Evolutionary conservation across 2,113 vertebrate genomes (phyloP).

Genomic region (Sitta europaea): DNA sequence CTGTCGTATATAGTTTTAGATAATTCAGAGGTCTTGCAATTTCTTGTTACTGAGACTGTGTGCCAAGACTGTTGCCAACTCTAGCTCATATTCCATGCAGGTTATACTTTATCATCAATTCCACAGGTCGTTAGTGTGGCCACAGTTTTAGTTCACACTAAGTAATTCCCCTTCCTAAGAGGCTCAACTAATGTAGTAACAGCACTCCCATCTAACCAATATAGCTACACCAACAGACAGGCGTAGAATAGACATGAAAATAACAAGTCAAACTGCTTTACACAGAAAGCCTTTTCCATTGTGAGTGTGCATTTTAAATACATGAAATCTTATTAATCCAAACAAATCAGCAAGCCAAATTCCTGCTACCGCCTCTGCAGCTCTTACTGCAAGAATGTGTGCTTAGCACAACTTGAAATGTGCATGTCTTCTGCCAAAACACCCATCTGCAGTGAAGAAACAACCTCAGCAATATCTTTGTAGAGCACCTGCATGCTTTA

Average conservation of each 20-base stretch:
- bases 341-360: conserved; percentile 49
- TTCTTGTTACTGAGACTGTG: not conserved
- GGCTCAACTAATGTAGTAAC: not conserved
- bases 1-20: not conserved
- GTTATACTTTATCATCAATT: not conserved
- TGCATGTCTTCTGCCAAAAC: not conserved
- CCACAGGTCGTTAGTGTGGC: not conserved
- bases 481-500: not conserved
- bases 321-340: conserved; percentile 20
- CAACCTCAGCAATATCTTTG: not conserved
- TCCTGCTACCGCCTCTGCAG: conserved; percentile 39
- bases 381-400: conserved; percentile 7
- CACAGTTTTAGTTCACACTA: not conserved
- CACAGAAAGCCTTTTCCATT: not conserved
- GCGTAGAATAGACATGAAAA: not conserved
- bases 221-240: not conserved
- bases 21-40: not conserved
- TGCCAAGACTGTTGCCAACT: not conserved
- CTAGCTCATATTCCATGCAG: not conserved
- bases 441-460: not conserved
- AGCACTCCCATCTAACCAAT: not conserved
- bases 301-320: conserved; percentile 12
- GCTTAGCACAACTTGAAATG: conserved; percentile 16
- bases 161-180: not conserved
- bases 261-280: not conserved